Evolutionary conservation across 2,888 invertebrate species (phyloP).

Genomic region (Temnothorax ravouxi): DNA sequence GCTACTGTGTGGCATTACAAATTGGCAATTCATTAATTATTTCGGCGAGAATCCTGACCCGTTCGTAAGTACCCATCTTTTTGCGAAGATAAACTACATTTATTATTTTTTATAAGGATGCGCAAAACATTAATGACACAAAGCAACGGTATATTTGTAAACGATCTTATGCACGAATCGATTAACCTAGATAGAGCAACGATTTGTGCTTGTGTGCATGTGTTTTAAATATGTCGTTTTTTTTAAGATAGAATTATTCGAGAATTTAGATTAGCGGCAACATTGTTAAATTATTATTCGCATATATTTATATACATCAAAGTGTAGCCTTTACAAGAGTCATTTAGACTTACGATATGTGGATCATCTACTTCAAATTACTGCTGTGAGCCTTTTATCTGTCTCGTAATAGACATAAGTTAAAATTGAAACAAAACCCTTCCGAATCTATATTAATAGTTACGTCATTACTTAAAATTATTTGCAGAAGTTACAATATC

Average conservation of each 20-base stretch:
- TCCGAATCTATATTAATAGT: not conserved
- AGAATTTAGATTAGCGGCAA: not conserved
- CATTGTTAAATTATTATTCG: constrained; percentile 1
- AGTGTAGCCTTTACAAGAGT: not conserved
- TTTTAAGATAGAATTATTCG: not conserved
- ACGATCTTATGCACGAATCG: constrained; percentile 16
- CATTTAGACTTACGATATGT: not conserved
- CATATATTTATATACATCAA: not conserved
- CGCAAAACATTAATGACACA: constrained; percentile 22
- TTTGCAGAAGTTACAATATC: not conserved
- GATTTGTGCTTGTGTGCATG: not conserved
- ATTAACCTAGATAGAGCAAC: constrained; percentile 61
- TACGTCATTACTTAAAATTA: not conserved
- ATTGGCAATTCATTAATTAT: constrained; percentile 6
- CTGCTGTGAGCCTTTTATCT: not conserved
- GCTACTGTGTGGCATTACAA: not conserved
- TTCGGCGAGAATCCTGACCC: not conserved
- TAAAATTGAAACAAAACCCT: not conserved
- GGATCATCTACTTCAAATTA: not conserved
- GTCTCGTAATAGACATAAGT: not conserved
- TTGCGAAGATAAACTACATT: constrained; percentile 2
- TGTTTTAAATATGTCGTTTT: constrained; percentile 17
- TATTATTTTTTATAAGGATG: constrained; percentile 31
- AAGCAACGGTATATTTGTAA: constrained; percentile 21
- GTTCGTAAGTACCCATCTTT: not conserved